Evolutionary conservation across 2,113 vertebrate species (phyloP).

Genomic region (Connochaetes taurinus): DNA sequence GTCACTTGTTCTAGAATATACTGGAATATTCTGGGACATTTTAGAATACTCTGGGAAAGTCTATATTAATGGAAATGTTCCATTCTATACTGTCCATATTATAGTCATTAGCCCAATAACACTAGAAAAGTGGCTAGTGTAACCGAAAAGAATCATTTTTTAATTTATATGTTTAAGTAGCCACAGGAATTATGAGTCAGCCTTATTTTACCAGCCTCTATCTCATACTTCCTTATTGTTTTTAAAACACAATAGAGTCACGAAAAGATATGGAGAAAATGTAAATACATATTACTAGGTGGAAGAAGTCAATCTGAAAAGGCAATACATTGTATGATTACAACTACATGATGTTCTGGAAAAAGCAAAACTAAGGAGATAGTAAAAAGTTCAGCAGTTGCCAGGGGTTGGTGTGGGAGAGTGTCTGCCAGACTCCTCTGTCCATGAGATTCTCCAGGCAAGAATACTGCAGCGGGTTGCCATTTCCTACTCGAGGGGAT

Average conservation of each 20-base stretch:
- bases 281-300: not conserved
- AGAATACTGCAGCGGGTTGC: not conserved
- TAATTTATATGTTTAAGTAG: not conserved
- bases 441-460: not conserved
- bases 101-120: not conserved
- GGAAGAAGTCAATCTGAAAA: not conserved
- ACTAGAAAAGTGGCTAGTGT: not conserved
- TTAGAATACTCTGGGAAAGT: not conserved
- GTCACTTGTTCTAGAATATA: constrained; percentile 9
- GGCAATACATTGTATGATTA: not conserved
- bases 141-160: not conserved
- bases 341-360: not conserved
- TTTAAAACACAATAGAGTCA: not conserved
- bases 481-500: not conserved
- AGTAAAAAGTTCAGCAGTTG: not conserved
- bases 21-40: not conserved
- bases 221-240: not conserved
- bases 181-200: not conserved
- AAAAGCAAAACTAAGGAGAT: not conserved
- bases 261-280: not conserved
- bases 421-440: not conserved
- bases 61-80: not conserved
- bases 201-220: not conserved
- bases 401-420: not conserved
- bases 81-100: not conserved